These are phyloP conservation scores for Boloria selene DNA, from an alignment of 2,888 invertebrate genomes.

Conservation along the genomic window DNA sequence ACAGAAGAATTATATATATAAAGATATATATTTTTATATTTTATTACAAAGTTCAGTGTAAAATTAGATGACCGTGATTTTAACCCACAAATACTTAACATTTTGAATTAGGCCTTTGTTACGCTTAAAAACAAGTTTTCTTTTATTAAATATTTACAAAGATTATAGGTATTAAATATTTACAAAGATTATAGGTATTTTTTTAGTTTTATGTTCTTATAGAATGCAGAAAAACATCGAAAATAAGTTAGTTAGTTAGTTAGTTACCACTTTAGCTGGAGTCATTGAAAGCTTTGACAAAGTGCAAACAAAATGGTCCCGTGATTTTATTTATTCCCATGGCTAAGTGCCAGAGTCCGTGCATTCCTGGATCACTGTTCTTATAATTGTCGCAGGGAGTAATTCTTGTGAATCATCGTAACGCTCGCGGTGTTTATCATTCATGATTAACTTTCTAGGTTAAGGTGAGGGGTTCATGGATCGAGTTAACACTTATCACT, in stretches of 20 bases:
- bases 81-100: no score
- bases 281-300: conserved; percentile 56
- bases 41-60: no score
- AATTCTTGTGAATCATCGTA: conserved; percentile 49
- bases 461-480: conserved; percentile 35
- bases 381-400: conserved; percentile 53
- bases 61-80: no score
- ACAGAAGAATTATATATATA: no score
- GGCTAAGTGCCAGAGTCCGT: conserved; percentile 62
- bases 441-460: conserved; percentile 34
- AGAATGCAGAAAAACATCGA: conserved; percentile 1
- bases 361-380: conserved; percentile 59
- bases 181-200: no score
- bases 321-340: conserved; percentile 46
- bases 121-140: no score
- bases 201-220: no score
- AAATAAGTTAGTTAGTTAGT: conserved; percentile 5
- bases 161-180: no score
- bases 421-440: conserved; percentile 41
- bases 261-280: background rate
- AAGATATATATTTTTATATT: no score
- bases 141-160: no score
- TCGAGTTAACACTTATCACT: conserved; percentile 13
- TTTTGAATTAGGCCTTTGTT: no score
- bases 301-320: conserved; percentile 58